phyloP scores from a whole-genome alignment of 2,797 vertebrate genomes.

The Leucoraja ocellata region DNA sequence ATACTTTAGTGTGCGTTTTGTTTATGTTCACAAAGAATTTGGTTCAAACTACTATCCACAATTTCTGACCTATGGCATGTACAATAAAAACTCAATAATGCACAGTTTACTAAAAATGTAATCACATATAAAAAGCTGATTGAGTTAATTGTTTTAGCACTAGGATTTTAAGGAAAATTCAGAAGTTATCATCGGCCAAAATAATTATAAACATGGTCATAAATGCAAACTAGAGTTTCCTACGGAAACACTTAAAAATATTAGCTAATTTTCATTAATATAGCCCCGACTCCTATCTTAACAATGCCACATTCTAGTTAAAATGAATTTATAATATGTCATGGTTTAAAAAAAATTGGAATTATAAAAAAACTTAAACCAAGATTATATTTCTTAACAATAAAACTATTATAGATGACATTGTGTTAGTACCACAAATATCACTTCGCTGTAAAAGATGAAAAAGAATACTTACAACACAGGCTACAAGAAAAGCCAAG shows the following conservation, averaged over 20 bases:
- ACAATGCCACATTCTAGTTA: neutral
- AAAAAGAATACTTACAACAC: neutral
- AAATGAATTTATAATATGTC: neutral
- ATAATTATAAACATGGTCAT: neutral
- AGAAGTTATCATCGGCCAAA: neutral
- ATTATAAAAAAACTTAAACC: neutral
- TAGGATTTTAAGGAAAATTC: neutral
- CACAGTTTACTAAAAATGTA: neutral
- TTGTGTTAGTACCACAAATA: neutral
- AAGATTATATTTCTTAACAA: conserved; percentile 2
- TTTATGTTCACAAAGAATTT: neutral
- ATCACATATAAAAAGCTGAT: neutral
- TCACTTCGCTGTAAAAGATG: neutral
- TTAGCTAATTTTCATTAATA: neutral
- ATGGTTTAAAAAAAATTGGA: neutral
- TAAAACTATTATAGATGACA: neutral
- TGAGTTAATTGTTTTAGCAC: neutral
- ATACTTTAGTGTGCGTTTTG: neutral
- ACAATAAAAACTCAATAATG: neutral
- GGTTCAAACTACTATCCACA: neutral
- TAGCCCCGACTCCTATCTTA: neutral
- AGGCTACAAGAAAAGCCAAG: neutral
- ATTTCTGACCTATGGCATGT: neutral
- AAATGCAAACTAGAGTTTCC: neutral
- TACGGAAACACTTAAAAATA: neutral